Conservation (phyloP, 2,113 vertebrate species). For the Elgaria multicarinata region DNA sequence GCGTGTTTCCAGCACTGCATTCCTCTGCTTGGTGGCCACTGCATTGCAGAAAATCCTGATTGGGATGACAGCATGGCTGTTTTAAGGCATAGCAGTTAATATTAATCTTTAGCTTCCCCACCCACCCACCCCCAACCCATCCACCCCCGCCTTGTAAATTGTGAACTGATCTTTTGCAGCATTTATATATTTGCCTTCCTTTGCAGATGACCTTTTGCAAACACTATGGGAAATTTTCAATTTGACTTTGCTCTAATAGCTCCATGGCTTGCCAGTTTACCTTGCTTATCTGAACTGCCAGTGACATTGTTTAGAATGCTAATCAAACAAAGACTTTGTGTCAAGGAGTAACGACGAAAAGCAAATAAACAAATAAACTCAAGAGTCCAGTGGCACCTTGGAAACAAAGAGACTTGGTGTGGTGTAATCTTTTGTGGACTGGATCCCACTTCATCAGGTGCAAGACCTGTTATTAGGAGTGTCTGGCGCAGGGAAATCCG, state of each 20-base stretch:
- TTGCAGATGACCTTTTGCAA: not conserved
- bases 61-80: not conserved
- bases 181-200: not conserved
- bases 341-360: not conserved
- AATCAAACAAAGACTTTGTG: not conserved
- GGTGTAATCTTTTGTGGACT: not conserved
- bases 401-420: not conserved
- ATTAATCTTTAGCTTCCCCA: not conserved
- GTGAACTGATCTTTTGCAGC: not conserved
- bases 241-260: not conserved
- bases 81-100: not conserved
- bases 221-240: not conserved
- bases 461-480: not conserved
- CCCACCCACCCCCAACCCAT: too few species aligned
- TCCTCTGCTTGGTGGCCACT: not conserved
- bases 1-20: not conserved
- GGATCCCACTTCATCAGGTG: not conserved
- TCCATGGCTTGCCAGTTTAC: not conserved
- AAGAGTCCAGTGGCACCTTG: not conserved
- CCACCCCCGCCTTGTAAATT: not conserved
- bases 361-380: not conserved
- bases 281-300: not conserved
- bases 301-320: not conserved
- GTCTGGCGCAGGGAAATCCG: too few species aligned
- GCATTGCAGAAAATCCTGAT: too few species aligned